Evolutionary conservation across 2,888 invertebrate genomes (phyloP).

Genomic region (Xestia c-nigrum): DNA sequence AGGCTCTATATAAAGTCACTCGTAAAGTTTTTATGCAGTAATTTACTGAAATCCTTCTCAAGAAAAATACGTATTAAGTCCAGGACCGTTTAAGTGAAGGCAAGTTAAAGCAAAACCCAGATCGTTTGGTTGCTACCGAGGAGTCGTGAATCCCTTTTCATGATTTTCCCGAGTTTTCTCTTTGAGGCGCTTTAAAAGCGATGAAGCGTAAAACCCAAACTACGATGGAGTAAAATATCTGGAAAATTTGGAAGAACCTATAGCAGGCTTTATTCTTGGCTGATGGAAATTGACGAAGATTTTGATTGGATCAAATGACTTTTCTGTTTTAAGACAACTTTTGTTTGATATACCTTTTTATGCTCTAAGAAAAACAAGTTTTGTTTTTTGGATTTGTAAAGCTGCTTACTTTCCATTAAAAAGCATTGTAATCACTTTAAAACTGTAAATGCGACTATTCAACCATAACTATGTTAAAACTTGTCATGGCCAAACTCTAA

Average conservation of each 20-base stretch:
- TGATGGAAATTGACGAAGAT: constrained; percentile 41
- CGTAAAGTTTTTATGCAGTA: constrained; percentile 51
- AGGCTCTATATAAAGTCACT: constrained; percentile 23
- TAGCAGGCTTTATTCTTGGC: constrained; percentile 54
- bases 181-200: constrained; percentile 73
- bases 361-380: not conserved
- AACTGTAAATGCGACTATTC: constrained; percentile 12
- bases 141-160: constrained; percentile 67
- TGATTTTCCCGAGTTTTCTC: constrained; percentile 68
- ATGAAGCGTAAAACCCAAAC: constrained; percentile 75
- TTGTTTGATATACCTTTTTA: constrained; percentile 1
- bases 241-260: constrained; percentile 59
- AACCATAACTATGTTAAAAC: constrained; percentile 54
- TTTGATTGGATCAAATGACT: constrained; percentile 28
- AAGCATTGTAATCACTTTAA: not conserved
- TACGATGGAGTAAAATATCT: constrained; percentile 73
- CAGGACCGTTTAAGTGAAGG: constrained; percentile 49
- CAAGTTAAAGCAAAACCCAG: constrained; percentile 66
- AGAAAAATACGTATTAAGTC: constrained; percentile 51
- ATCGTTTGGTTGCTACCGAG: constrained; percentile 67
- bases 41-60: constrained; percentile 42
- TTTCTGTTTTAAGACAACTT: constrained; percentile 1
- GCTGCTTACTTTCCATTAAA: not conserved
- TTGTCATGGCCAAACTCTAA: constrained; percentile 71
- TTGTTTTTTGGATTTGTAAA: not conserved